A percentile compares a stretch with the other conserved stretches of the same genome.
These are phyloP conservation scores for Porites rus DNA, from an alignment of 92 coral and sea anemone species.

Conservation along the genomic window DNA sequence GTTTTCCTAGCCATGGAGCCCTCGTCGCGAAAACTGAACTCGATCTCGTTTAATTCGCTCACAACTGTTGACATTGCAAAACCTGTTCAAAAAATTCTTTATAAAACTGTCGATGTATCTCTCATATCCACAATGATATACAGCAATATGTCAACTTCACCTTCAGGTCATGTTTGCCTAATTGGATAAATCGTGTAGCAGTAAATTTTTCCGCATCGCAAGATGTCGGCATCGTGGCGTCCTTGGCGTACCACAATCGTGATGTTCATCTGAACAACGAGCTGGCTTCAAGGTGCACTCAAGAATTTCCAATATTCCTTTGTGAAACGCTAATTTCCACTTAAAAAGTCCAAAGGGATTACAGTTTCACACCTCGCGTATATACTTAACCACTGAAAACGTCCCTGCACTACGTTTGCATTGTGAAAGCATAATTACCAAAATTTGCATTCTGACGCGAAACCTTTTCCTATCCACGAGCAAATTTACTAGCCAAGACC, in stretches of 20 bases:
- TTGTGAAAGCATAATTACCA: background rate
- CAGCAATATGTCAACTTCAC: constrained; percentile 39
- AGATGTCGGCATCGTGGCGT: background rate
- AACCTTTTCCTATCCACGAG: background rate
- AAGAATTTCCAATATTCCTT: constrained; percentile 33
- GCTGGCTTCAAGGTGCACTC: constrained; percentile 4
- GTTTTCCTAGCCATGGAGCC: background rate
- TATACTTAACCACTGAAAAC: constrained; percentile 25
- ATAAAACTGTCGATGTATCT: background rate
- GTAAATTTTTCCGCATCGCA: background rate
- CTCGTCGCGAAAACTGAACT: constrained; percentile 52
- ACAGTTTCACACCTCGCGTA: constrained; percentile 28
- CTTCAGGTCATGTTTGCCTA: constrained; percentile 33
- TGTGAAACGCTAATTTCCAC: constrained; percentile 17
- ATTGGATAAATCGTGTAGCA: constrained; percentile 9
- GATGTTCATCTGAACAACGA: background rate
- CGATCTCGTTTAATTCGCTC: constrained; percentile 62
- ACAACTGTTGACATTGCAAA: constrained; percentile 25
- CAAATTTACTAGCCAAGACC: background rate
- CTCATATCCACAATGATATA: background rate
- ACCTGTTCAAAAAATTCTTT: constrained; percentile 7
- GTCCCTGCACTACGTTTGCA: background rate
- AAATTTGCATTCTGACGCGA: constrained; percentile 44
- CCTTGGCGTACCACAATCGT: background rate
- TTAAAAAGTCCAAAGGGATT: constrained; percentile 31